Evolutionary conservation across 2,797 vertebrate species (phyloP).

Genomic region (Mormyrops boulengeri): DNA sequence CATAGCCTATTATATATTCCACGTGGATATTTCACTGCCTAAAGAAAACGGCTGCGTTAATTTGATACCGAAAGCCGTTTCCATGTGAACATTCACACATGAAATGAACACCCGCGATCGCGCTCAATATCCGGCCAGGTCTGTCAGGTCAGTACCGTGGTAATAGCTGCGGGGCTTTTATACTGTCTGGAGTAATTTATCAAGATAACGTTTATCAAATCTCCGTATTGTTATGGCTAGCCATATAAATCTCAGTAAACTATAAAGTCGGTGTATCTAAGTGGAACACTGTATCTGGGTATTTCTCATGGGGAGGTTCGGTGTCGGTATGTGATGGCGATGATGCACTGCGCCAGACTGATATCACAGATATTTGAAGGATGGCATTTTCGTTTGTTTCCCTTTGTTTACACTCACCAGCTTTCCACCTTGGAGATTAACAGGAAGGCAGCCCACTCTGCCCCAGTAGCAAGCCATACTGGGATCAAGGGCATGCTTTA

Average conservation of each 20-base stretch:
- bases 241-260: not conserved
- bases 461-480: not conserved
- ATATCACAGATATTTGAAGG: not conserved
- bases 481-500: slow-evolving; percentile 14
- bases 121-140: not conserved
- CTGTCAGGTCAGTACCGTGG: not conserved
- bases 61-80: not conserved
- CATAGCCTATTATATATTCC: not conserved
- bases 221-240: not conserved
- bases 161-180: not conserved
- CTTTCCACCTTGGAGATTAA: slow-evolving; percentile 46
- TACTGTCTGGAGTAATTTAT: not conserved
- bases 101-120: not conserved
- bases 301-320: not conserved
- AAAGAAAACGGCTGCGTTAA: not conserved
- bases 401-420: slow-evolving; percentile 29
- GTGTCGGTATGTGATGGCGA: not conserved
- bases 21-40: not conserved
- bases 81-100: not conserved
- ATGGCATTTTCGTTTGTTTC: not conserved
- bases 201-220: not conserved
- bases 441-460: slow-evolving; percentile 33
- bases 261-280: not conserved
- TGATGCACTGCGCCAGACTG: not conserved
- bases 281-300: not conserved